Conservation (phyloP, 2,113 vertebrate species). For the Thalassoma bifasciatum region DNA sequence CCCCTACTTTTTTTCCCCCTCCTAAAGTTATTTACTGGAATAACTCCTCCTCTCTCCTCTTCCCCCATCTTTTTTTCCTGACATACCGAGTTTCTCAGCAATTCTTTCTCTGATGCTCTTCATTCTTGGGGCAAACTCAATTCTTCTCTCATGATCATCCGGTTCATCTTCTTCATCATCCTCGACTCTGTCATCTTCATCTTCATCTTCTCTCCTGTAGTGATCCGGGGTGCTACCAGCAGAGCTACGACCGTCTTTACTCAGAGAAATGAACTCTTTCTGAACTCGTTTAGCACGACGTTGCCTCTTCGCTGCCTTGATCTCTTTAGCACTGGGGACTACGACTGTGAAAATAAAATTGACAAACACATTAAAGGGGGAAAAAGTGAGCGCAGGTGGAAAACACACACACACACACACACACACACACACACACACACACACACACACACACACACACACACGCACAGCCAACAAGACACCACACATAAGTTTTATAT, state of each 20-base stretch:
- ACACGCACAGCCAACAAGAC: neutral
- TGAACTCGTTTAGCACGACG: constrained; percentile 78
- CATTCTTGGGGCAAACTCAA: constrained; percentile 85
- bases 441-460: neutral
- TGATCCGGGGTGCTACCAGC: constrained; percentile 59
- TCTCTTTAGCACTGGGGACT: constrained; percentile 80
- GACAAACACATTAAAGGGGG: neutral
- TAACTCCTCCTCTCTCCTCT: too few species aligned
- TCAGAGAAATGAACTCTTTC: constrained; percentile 87
- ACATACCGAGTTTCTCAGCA: constrained; percentile 87
- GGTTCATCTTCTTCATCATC: constrained; percentile 82
- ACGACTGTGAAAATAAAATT: constrained; percentile 68
- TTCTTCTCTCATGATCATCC: constrained; percentile 85
- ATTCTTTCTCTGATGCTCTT: constrained; percentile 88
- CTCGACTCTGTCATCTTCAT: constrained; percentile 56
- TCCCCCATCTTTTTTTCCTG: neutral
- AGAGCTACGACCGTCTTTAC: constrained; percentile 55
- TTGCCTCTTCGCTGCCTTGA: constrained; percentile 83
- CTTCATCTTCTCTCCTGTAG: constrained; percentile 64
- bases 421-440: too few species aligned
- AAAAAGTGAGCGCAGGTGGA: neutral
- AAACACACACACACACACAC: too few species aligned
- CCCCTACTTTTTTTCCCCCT: too few species aligned
- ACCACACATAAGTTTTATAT: neutral
- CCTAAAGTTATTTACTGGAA: too few species aligned